Base-by-base conservation (phyloP, 2,797 vertebrate genomes). In the Pseudochirops cupreus region DNA sequence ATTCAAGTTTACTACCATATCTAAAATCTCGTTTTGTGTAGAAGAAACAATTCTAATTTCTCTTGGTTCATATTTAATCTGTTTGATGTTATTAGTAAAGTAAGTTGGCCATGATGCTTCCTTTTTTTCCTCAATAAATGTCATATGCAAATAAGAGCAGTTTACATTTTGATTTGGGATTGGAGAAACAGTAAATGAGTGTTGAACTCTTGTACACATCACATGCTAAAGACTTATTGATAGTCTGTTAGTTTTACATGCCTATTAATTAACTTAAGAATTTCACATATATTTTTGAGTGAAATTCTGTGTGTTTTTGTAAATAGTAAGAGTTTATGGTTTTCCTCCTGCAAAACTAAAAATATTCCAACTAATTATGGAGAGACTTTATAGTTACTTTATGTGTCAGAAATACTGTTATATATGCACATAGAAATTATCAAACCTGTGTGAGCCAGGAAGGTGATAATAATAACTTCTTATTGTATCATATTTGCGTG, bases 1-100 rank as follows among this genome's bases (percentile, higher is more conserved):
- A 57, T 94, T 67, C 92, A 92, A 92, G 56, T 96, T 94, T 93
- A 58, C 52, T 96, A 92, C 91, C 57, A 94, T 95, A 24, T 54
- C 52, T 96, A 91, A 91, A 59, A 87, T 62, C 94, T 95, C 39
- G 53, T 95, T 96, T 97, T 96, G 92, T 94, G 95, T 82, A 74
- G 92, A 93, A 74, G 95, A 94, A 52, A 94, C 94, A 95, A 74
- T 28, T 92, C 96, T 95, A 57, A 57, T 95, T 96, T 95, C 92
- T 91, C 0, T 97, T 92, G n/a, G 28, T 82, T 55, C 93, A 26
- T 94, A 39, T 95, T 94, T 96, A n/a, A 91, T 92, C n/a, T 94
- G 14, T 92, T 55, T 97, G 94, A 46, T 92, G 91, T 96, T 5
- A 16, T 21, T 94, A 90, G 50, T 62, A 94, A 54, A 90, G 92